phyloP scores from a whole-genome alignment of 2,888 invertebrate genomes.

The Coremacera marginata region DNA sequence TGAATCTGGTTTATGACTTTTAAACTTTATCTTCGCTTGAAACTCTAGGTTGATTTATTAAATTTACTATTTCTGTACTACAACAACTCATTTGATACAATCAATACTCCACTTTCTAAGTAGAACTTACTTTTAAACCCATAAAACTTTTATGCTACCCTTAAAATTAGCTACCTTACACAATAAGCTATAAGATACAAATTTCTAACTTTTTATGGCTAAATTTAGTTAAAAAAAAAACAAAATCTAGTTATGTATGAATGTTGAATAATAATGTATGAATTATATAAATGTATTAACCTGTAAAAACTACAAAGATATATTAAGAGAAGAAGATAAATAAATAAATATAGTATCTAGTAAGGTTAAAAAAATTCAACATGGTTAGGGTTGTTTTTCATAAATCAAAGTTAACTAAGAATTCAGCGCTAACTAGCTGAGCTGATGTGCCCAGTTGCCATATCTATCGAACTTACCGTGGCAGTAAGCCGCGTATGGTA shows the following conservation, averaged over 20 bases:
- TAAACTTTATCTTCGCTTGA: too few relatives aligned
- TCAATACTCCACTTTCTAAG: too few relatives aligned
- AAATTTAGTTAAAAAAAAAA: too few relatives aligned
- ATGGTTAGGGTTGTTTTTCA: background rate
- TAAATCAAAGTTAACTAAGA: background rate
- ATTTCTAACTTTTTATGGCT: too few relatives aligned
- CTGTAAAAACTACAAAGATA: slow-evolving; percentile 63
- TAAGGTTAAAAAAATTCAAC: slow-evolving; percentile 26
- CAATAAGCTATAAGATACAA: too few relatives aligned
- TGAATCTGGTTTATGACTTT: too few relatives aligned
- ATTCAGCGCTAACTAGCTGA: background rate
- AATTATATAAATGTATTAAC: slow-evolving; percentile 50
- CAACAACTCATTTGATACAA: too few relatives aligned
- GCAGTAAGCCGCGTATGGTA: slow-evolving; percentile 77
- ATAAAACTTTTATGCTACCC: too few relatives aligned
- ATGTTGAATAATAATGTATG: slow-evolving; percentile 25
- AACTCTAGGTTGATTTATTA: too few relatives aligned
- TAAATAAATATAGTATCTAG: slow-evolving; percentile 40
- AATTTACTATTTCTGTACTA: too few relatives aligned
- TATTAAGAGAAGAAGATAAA: slow-evolving; percentile 44
- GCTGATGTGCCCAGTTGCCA: background rate
- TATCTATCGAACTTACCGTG: slow-evolving; percentile 70
- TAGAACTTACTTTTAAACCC: too few relatives aligned
- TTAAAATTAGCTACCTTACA: too few relatives aligned
- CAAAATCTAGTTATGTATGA: background rate